phyloP scores from a whole-genome alignment of 2,888 invertebrate genomes.

The Rhynchonema sp. region DNA sequence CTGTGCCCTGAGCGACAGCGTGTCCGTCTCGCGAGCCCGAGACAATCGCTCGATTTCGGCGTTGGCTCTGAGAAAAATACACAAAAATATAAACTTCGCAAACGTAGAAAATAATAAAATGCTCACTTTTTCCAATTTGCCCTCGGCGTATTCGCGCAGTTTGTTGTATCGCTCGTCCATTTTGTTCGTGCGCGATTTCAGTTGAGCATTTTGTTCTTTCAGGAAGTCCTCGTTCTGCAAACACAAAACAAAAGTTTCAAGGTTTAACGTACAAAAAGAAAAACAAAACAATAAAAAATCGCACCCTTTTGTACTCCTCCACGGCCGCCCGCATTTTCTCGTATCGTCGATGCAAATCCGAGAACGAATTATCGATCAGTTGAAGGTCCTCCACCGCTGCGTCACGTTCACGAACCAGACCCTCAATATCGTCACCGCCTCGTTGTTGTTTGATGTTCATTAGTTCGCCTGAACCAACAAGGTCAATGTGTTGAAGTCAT shows the following conservation, averaged over 20 bases:
- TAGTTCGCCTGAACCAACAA: too few relatives aligned
- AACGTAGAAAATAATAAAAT: neutral
- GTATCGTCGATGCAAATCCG: conserved; percentile 42
- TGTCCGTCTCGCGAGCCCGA: conserved; percentile 54
- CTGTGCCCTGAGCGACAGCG: conserved; percentile 62
- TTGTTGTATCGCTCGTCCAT: conserved; percentile 67
- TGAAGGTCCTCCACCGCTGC: conserved; percentile 41
- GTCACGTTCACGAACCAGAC: neutral
- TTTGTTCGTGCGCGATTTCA: conserved; percentile 50
- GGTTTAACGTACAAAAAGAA: too few relatives aligned
- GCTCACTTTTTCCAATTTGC: conserved; percentile 59
- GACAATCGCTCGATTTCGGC: conserved; percentile 52
- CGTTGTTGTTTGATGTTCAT: too few relatives aligned
- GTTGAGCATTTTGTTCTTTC: conserved; percentile 45
- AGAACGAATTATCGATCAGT: conserved; percentile 45
- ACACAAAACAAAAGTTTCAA: neutral
- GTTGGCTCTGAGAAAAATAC: conserved; percentile 45
- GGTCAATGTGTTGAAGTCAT: too few relatives aligned
- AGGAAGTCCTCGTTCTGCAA: conserved; percentile 50
- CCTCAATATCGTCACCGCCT: neutral
- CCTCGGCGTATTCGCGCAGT: conserved; percentile 68
- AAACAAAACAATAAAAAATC: conserved; percentile 1
- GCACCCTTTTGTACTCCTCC: conserved; percentile 26
- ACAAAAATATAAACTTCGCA: neutral
- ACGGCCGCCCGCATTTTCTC: conserved; percentile 16